Percentiles rank a stretch among this genome's conserved stretches.
phyloP scores from a whole-genome alignment of 2,797 vertebrate genomes.

The Smutsia temminckii region DNA sequence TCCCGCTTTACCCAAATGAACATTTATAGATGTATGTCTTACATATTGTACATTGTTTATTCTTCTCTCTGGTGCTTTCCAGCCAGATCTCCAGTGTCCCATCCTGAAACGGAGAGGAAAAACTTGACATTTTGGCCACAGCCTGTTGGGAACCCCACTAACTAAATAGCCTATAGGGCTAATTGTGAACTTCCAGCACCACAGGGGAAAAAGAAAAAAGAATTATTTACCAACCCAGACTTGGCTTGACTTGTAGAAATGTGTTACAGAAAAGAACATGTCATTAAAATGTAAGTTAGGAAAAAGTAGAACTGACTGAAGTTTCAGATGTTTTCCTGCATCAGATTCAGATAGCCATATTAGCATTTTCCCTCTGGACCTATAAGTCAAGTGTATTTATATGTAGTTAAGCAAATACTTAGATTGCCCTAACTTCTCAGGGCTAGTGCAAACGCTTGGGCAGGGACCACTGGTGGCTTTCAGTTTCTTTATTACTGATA shows the following conservation, averaged over 20 bases:
- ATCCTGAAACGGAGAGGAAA: background rate
- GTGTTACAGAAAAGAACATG: constrained; percentile 23
- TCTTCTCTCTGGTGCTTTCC: background rate
- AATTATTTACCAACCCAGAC: constrained; percentile 4
- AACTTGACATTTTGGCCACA: background rate
- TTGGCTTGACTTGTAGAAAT: constrained; percentile 27
- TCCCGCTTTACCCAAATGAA: background rate
- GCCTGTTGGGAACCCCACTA: background rate
- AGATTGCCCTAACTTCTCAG: background rate
- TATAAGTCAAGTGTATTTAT: background rate
- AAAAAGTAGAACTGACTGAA: background rate
- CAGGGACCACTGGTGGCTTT: background rate
- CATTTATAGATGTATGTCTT: too few species aligned
- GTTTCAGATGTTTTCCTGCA: constrained; percentile 9
- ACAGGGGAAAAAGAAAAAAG: background rate
- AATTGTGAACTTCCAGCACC: background rate
- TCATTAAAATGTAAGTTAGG: background rate
- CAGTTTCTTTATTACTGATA: background rate
- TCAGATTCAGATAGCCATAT: background rate
- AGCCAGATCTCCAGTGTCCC: background rate
- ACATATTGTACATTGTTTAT: background rate
- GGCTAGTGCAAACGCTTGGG: background rate
- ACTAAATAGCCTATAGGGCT: background rate
- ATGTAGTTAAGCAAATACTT: background rate
- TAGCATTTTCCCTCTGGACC: background rate